A percentile compares a stretch with the other conserved stretches of the same genome.
phyloP scores from a whole-genome alignment of 2,113 vertebrate genomes.

The Pteropus alecto region DNA sequence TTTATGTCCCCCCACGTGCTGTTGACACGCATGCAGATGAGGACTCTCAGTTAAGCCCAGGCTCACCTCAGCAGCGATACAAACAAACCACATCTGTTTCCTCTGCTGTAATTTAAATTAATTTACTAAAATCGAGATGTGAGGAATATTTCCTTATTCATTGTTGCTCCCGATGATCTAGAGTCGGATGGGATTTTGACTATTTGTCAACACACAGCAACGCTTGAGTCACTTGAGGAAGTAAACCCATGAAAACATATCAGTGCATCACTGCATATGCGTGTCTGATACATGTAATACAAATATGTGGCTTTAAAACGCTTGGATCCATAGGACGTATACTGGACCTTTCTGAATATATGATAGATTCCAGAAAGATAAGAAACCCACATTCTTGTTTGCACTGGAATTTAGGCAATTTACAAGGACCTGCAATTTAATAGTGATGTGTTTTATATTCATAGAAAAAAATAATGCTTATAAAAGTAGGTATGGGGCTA shows the following conservation, averaged over 20 bases:
- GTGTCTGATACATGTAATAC: background rate
- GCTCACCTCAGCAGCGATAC: background rate
- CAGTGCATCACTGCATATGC: background rate
- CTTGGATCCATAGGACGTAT: background rate
- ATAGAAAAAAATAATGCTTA: background rate
- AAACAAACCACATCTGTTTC: background rate
- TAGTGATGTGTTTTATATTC: background rate
- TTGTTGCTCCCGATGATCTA: background rate
- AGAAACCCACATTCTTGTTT: background rate
- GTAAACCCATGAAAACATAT: background rate
- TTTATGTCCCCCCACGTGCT: background rate
- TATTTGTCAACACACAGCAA: background rate
- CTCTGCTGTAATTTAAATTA: background rate
- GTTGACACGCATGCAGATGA: too few species aligned
- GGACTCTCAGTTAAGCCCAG: background rate
- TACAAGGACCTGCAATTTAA: constrained; percentile 28
- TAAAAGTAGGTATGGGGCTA: background rate
- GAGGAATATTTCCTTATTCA: background rate
- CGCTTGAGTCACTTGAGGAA: constrained; percentile 12
- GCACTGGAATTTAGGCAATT: background rate
- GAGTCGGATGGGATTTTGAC: background rate
- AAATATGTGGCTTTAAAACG: constrained; percentile 3
- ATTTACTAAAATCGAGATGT: background rate
- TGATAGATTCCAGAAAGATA: constrained; percentile 26
- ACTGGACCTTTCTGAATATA: background rate